Evolutionary conservation across 1,140 invertebrate genomes (phyloP).

Genomic region (Drosophila parvula): DNA sequence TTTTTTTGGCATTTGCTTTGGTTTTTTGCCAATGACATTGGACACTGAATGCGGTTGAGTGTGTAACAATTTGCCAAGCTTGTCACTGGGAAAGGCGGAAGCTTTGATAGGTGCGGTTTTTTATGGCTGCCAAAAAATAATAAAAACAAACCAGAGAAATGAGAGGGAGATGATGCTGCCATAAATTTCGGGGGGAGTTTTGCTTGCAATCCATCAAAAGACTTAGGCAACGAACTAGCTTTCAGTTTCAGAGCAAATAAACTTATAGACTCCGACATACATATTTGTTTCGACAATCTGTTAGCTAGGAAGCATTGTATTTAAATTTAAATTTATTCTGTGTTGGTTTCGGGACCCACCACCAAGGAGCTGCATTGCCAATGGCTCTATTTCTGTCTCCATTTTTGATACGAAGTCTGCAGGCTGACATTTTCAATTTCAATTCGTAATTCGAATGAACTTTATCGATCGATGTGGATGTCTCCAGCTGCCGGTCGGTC

Average conservation of each 20-base stretch:
- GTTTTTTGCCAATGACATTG: constrained; percentile 64
- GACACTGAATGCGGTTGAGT: constrained; percentile 45
- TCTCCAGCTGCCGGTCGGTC: constrained; percentile 11
- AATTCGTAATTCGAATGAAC: constrained; percentile 45
- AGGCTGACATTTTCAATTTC: constrained; percentile 56
- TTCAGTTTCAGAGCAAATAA: constrained; percentile 3
- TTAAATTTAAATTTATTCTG: constrained; percentile 62
- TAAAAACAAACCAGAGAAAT: constrained; percentile 25
- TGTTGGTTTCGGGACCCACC: constrained; percentile 57
- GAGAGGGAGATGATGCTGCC: constrained; percentile 32
- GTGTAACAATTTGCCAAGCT: constrained; percentile 57
- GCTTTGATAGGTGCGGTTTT: constrained; percentile 33
- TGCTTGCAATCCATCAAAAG: constrained; percentile 48
- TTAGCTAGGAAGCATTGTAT: constrained; percentile 64
- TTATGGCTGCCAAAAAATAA: constrained; percentile 18
- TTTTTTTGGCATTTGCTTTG: constrained; percentile 23
- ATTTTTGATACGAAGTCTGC: constrained; percentile 46
- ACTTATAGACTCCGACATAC: constrained; percentile 1
- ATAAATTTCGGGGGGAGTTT: constrained; percentile 13
- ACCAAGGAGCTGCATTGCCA: constrained; percentile 36
- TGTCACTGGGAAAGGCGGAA: constrained; percentile 55
- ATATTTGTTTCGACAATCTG: constrained; percentile 54
- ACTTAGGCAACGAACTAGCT: constrained; percentile 69
- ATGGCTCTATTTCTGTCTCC: constrained; percentile 67
- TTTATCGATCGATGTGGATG: constrained; percentile 37